These are phyloP conservation scores for Pavo muticus DNA, from an alignment of 2,113 vertebrate genomes.

Conservation along the genomic window DNA sequence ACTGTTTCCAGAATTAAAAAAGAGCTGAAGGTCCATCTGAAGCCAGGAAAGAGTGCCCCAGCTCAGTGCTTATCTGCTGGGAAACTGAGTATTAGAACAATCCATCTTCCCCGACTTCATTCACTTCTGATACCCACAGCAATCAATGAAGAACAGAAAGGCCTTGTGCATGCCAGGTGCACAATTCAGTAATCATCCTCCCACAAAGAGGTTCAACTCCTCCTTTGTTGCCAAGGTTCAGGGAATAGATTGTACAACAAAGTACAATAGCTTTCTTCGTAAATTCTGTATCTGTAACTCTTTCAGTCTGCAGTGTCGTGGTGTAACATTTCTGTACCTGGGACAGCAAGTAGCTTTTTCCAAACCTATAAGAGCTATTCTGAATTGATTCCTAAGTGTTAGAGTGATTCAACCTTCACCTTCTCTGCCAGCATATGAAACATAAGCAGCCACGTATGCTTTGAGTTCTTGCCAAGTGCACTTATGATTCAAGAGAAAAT, in stretches of 20 bases:
- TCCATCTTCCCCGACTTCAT: not conserved
- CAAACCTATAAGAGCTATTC: slow-evolving; percentile 47
- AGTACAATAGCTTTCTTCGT: not conserved
- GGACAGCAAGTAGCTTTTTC: slow-evolving; percentile 32
- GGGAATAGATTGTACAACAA: not conserved
- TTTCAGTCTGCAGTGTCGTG: not conserved
- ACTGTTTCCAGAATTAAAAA: not conserved
- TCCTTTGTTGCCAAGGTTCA: slow-evolving; percentile 1
- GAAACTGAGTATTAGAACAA: not conserved
- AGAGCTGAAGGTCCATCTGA: not conserved
- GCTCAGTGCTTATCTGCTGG: not conserved
- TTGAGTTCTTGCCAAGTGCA: slow-evolving; percentile 38
- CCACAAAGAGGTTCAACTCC: slow-evolving; percentile 8
- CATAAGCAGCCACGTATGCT: not conserved
- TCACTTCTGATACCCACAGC: slow-evolving; percentile 39
- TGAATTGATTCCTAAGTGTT: slow-evolving; percentile 37
- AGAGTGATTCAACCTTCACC: slow-evolving; percentile 66
- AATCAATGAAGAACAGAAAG: slow-evolving; percentile 39
- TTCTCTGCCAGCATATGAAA: slow-evolving; percentile 17
- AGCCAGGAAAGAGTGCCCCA: not conserved
- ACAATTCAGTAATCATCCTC: slow-evolving; percentile 25
- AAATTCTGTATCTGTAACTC: not conserved
- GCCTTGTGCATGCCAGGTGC: slow-evolving; percentile 35
- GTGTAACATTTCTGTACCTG: not conserved
- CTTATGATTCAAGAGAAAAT: slow-evolving; percentile 33